Conservation (phyloP, 1,140 invertebrate species). For the Philopotamus ludificatus region DNA sequence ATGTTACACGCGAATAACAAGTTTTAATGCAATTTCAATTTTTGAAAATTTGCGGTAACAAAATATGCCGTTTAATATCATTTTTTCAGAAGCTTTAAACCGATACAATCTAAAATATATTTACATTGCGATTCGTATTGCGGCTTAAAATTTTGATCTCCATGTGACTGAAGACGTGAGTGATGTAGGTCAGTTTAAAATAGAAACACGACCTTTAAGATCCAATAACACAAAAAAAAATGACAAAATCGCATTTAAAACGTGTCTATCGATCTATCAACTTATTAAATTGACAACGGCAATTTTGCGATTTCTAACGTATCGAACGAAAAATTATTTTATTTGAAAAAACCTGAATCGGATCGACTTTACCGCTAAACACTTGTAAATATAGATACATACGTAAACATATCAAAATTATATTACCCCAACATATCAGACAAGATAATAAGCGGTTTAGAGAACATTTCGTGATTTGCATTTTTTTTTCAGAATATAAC, state of each 20-base stretch:
- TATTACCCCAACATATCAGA: not conserved
- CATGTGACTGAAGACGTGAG: not conserved
- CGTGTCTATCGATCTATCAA: no score
- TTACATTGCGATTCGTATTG: not conserved
- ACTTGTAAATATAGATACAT: not conserved
- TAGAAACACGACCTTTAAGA: slow-evolving; percentile 6
- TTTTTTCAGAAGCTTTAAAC: no score
- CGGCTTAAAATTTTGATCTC: not conserved
- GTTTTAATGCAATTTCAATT: no score
- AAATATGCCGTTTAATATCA: no score
- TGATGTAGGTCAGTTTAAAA: slow-evolving; percentile 10
- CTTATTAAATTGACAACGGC: no score
- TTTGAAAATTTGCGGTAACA: no score
- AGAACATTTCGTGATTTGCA: not conserved
- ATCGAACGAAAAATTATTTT: no score
- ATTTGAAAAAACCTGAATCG: no score
- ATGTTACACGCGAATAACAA: not conserved
- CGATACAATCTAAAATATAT: no score
- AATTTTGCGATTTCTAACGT: no score
- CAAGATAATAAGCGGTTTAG: not conserved
- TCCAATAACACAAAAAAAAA: not conserved
- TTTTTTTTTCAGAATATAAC: not conserved
- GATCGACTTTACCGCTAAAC: not conserved
- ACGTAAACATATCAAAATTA: not conserved
- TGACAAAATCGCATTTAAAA: no score